Evolutionary conservation across 2,797 vertebrate species (phyloP).

Genomic region (Peromyscus aztecus): DNA sequence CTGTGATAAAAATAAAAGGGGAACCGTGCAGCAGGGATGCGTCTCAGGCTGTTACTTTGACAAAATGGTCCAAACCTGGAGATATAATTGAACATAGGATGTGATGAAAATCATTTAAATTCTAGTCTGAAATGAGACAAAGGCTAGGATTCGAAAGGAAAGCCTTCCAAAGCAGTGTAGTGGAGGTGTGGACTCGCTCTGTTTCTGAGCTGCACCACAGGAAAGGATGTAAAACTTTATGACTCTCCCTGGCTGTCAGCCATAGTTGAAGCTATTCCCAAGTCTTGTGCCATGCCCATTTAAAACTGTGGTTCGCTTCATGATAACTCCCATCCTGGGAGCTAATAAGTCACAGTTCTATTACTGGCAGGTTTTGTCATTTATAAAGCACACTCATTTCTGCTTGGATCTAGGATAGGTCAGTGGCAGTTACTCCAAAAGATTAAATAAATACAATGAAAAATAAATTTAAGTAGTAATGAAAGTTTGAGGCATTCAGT

Average conservation of each 20-base stretch:
- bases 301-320: not conserved
- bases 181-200: not conserved
- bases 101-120: conserved; percentile 52
- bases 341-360: not conserved
- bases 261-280: not conserved
- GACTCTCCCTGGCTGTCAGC: not conserved
- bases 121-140: conserved; percentile 56
- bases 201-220: not conserved
- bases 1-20: conserved; percentile 57
- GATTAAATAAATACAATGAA: not conserved
- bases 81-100: not conserved
- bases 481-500: not conserved
- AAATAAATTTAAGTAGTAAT: conserved; percentile 30
- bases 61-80: conserved; percentile 53
- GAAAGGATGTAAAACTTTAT: not conserved
- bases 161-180: not conserved
- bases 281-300: not conserved
- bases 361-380: not conserved
- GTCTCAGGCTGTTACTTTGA: conserved; percentile 51
- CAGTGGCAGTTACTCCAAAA: not conserved
- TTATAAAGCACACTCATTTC: conserved; percentile 39
- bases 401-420: not conserved
- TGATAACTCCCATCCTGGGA: not conserved
- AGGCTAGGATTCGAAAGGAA: conserved; percentile 50
- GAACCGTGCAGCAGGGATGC: not conserved